Evolutionary conservation across 2,113 vertebrate genomes (phyloP).

Genomic region (Machaerirhynchus nigripectus): DNA sequence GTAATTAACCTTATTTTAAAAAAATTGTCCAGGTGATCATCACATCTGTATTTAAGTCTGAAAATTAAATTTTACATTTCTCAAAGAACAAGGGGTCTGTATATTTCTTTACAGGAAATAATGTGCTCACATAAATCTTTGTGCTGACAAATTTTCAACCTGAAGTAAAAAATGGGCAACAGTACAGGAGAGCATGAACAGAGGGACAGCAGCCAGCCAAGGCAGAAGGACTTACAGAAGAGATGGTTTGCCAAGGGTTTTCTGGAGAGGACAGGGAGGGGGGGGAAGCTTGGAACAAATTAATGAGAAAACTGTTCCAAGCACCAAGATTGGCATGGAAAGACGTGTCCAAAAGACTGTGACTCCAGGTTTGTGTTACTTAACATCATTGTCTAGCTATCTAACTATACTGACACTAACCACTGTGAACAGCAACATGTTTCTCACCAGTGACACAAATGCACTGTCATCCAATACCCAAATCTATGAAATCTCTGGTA

Average conservation of each 20-base stretch:
- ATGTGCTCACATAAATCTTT: background rate
- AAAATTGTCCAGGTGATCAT: background rate
- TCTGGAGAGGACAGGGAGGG: background rate
- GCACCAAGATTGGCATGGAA: background rate
- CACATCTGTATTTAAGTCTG: background rate
- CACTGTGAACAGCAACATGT: background rate
- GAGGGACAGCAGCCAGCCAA: background rate
- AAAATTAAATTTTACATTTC: background rate
- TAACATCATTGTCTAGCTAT: slow-evolving; percentile 33
- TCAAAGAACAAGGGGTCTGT: background rate
- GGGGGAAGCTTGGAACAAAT: slow-evolving; percentile 12
- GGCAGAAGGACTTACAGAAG: background rate
- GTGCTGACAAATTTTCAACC: background rate
- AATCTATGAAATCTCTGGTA: background rate
- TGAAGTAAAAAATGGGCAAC: background rate
- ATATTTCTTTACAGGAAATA: background rate
- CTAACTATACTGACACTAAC: background rate
- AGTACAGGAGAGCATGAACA: background rate
- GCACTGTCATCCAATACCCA: background rate
- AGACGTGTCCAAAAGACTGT: background rate
- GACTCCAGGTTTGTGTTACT: slow-evolving; percentile 27
- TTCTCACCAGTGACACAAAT: slow-evolving; percentile 12
- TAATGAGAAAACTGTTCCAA: slow-evolving; percentile 1
- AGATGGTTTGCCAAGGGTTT: slow-evolving; percentile 14
- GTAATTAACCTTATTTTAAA: background rate